phyloP scores from a whole-genome alignment of 2,113 vertebrate species.

The Aythya baeri region DNA sequence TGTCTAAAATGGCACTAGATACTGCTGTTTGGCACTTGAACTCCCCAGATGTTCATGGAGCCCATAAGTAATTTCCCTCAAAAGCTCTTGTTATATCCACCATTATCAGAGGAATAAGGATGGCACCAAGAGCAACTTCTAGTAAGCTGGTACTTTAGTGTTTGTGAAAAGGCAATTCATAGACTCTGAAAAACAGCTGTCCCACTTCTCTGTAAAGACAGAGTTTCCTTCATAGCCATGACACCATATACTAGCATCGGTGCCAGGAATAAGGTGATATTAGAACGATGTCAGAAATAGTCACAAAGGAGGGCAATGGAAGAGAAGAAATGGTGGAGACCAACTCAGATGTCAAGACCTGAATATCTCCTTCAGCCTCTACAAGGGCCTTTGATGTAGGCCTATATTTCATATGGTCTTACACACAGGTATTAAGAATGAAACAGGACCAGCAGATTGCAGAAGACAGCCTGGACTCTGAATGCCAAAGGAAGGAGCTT shows the following conservation, averaged over 20 bases:
- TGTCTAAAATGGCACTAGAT: neutral
- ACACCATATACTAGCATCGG: neutral
- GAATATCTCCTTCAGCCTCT: neutral
- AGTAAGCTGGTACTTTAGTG: neutral
- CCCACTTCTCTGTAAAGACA: no score
- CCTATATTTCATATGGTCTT: neutral
- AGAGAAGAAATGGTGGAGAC: neutral
- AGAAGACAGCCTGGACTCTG: neutral
- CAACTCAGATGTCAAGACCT: neutral
- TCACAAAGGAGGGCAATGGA: neutral
- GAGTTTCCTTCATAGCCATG: neutral
- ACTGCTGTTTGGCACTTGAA: neutral
- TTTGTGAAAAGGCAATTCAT: neutral
- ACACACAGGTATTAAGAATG: neutral
- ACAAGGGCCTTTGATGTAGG: neutral
- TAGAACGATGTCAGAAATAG: neutral
- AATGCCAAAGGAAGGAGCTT: neutral
- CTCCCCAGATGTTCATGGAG: neutral
- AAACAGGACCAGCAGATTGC: no score
- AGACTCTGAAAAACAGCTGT: neutral
- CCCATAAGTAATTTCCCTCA: neutral
- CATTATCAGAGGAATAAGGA: neutral
- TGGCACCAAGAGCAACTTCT: neutral
- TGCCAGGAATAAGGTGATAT: neutral
- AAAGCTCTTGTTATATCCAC: neutral